phyloP scores from a whole-genome alignment of 2,888 invertebrate species.

The Cheilosia urbana region DNA sequence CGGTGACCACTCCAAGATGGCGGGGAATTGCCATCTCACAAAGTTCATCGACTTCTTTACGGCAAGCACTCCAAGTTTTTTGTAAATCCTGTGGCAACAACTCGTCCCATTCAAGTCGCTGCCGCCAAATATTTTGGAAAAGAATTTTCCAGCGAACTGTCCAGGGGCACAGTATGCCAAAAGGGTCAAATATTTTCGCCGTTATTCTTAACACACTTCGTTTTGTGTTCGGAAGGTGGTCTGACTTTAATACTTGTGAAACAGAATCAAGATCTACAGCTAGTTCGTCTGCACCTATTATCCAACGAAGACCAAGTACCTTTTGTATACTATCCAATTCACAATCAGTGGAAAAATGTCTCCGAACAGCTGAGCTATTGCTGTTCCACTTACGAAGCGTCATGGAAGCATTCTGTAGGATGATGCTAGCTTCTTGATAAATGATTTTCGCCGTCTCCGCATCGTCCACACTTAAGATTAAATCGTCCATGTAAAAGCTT shows the following conservation, averaged over 20 bases:
- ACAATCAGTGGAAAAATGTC: not conserved
- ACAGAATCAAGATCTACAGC: not conserved
- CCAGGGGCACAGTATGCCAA: constrained; percentile 11
- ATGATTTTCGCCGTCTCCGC: not conserved
- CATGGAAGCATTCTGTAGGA: constrained; percentile 18
- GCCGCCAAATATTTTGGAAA: constrained; percentile 37
- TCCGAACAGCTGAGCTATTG: not conserved
- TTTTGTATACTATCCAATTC: not conserved
- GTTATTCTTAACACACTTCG: constrained; percentile 21
- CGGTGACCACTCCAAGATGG: not conserved
- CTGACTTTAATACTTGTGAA: not conserved
- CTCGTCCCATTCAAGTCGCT: constrained; percentile 35
- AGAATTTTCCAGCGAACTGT: constrained; percentile 39
- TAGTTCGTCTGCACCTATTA: not conserved
- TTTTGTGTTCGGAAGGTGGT: not conserved
- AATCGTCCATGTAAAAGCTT: not conserved
- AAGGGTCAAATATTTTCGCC: constrained; percentile 33
- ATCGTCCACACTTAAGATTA: not conserved
- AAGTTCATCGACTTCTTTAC: not conserved
- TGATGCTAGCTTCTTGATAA: not conserved
- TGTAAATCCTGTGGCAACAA: constrained; percentile 9
- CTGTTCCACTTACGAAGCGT: constrained; percentile 50
- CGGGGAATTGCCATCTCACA: not conserved
- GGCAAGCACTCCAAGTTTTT: not conserved
- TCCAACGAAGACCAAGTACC: not conserved